Percentiles rank a stretch among this genome's conserved stretches.
Conservation (phyloP, 2,888 invertebrate species). For the Ecliptopera silaceata region DNA sequence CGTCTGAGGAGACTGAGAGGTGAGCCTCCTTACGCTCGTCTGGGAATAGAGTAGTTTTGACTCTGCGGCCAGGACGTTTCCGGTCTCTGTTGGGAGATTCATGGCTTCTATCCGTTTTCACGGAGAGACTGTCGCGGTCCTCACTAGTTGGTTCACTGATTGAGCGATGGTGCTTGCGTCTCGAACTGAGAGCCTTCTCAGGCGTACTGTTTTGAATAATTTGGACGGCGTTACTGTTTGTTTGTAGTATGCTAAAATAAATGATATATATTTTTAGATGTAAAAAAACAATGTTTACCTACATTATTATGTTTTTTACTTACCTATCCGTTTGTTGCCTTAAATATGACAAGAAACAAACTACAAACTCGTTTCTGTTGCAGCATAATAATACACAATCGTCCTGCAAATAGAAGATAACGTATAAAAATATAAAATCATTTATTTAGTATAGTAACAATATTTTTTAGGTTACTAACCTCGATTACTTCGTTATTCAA, state of each 20-base stretch:
- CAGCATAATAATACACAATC: slow-evolving; percentile 67
- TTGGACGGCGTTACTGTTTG: slow-evolving; percentile 65
- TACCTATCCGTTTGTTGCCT: slow-evolving; percentile 81
- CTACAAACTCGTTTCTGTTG: slow-evolving; percentile 78
- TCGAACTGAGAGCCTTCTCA: slow-evolving; percentile 59
- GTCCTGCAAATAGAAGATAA: slow-evolving; percentile 57
- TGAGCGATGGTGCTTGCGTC: slow-evolving; percentile 64
- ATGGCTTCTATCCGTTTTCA: slow-evolving; percentile 56
- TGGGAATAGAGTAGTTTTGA: slow-evolving; percentile 71
- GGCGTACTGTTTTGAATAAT: slow-evolving; percentile 67
- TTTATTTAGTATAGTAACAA: slow-evolving; percentile 7
- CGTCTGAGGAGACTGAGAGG: slow-evolving; percentile 65
- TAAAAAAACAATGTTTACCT: not conserved
- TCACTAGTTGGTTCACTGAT: slow-evolving; percentile 72
- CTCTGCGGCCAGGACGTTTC: slow-evolving; percentile 60
- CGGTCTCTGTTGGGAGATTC: slow-evolving; percentile 69
- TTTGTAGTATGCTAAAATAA: slow-evolving; percentile 66
- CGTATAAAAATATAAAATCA: slow-evolving; percentile 30
- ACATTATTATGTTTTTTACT: slow-evolving; percentile 28
- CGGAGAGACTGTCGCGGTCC: slow-evolving; percentile 57
- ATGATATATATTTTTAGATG: not conserved
- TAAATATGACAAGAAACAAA: slow-evolving; percentile 82
- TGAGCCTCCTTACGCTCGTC: slow-evolving; percentile 57
- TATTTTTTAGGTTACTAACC: slow-evolving; percentile 65
- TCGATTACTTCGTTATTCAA: slow-evolving; percentile 64